Base-by-base conservation (phyloP, 2,888 invertebrate species). In the Congeria kusceri region DNA sequence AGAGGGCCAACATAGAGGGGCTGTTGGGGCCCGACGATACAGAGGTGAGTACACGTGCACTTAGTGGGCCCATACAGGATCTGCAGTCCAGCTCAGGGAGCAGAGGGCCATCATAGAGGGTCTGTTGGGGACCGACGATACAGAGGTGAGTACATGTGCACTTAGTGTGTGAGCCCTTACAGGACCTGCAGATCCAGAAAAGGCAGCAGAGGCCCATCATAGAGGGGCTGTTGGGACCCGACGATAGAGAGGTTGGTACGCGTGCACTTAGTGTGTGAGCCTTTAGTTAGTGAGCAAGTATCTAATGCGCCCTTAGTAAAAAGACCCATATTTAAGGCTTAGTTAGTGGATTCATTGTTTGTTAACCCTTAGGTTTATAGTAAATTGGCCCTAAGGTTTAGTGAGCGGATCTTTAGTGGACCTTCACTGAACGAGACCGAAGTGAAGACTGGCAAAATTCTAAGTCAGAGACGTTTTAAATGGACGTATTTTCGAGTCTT, bases 101-200 rank as follows among this genome's bases (percentile, higher is more conserved):
- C 65, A 80, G 46, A 74, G 77, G 77, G 83, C 83, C 39, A 80
- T 83, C 27, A 80, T 83, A 23, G 83, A 83, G 44, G 83, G 83
- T 1, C 67, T 83, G 0, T 72, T 83, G 83, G 83, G 80, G 4
- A 68, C 80, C 25, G 79, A 83, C 23, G 77, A 71, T 15, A 27
- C 56, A 7, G 56, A 61, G 56, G 71, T 72, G 18, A 39, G 39
- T 39, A 9, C 15, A 15, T 15, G 39, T 15, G 11, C 5, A 39
- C 15, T 39, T 5, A 3, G 11, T n/a, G n/a, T n/a, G n/a, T n/a
- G n/a, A n/a, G n/a, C n/a, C n/a, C 49, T 79, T 83, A 27, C 83
- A 83, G 28, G 76, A 80, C 53, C 58, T 83, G 27, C 83, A 83
- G 57, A 76, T 79, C 46, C 83, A 83, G 58, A 83, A 83, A 28